Evolutionary conservation across 2,888 invertebrate genomes (phyloP).

Genomic region (Drosophila paracracens): DNA sequence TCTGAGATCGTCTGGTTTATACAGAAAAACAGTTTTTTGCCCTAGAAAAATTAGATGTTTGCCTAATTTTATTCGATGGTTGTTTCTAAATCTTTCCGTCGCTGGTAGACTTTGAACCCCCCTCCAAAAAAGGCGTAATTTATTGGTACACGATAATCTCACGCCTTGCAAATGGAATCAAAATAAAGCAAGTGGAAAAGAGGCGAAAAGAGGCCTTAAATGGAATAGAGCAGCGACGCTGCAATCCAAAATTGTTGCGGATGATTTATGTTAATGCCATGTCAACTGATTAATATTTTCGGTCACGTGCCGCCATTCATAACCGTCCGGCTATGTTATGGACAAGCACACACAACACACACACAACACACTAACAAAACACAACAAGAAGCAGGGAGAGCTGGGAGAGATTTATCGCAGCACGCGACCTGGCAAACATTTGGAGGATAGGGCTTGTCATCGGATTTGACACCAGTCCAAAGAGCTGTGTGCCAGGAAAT

Average conservation of each 20-base stretch:
- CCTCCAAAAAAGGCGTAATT: background rate
- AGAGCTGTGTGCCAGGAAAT: conserved; percentile 44
- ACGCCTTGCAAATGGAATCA: conserved; percentile 35
- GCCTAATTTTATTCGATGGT: background rate
- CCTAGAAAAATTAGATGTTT: background rate
- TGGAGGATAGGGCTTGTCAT: conserved; percentile 44
- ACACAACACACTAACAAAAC: conserved; percentile 7
- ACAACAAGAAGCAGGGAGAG: conserved; percentile 14
- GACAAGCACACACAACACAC: conserved; percentile 33
- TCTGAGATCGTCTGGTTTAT: background rate
- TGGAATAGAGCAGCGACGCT: conserved; percentile 29
- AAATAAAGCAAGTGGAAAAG: conserved; percentile 22
- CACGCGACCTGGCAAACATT: conserved; percentile 58
- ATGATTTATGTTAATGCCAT: conserved; percentile 83
- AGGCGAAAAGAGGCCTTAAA: background rate
- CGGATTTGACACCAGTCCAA: conserved; percentile 52
- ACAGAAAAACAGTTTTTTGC: background rate
- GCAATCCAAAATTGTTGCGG: conserved; percentile 68
- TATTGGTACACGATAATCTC: conserved; percentile 23
- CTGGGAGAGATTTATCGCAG: conserved; percentile 53
- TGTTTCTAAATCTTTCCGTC: background rate
- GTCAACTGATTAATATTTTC: conserved; percentile 84
- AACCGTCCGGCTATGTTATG: conserved; percentile 38
- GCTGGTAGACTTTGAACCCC: background rate
- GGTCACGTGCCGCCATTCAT: conserved; percentile 82